Evolutionary conservation across 2,888 invertebrate species (phyloP).

Genomic region (Lordiphosa andalusiaca): DNA sequence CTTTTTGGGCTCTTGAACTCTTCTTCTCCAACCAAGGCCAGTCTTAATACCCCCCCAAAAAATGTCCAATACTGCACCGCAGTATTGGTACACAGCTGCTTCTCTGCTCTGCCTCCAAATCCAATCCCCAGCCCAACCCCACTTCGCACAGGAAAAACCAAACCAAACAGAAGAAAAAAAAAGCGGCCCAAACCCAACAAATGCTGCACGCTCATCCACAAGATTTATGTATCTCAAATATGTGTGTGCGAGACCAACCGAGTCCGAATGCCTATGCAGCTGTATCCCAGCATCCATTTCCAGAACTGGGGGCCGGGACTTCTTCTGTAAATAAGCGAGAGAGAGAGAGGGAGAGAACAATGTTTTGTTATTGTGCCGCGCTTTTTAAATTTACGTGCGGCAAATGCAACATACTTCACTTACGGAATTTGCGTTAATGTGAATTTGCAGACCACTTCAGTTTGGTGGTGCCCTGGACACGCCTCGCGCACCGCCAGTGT

Average conservation of each 20-base stretch:
- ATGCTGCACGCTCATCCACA: conserved; percentile 60
- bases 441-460: conserved; percentile 77
- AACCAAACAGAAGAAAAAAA: too few relatives aligned
- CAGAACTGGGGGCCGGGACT: conserved; percentile 28
- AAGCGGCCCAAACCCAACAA: conserved; percentile 31
- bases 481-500: not conserved
- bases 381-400: conserved; percentile 76
- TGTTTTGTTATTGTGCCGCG: conserved; percentile 72
- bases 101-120: not conserved
- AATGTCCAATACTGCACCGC: conserved; percentile 3
- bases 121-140: conserved; percentile 25
- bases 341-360: conserved; percentile 35
- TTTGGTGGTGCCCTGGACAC: conserved; percentile 24
- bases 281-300: conserved; percentile 30
- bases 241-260: conserved; percentile 33
- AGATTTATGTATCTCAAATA: conserved; percentile 76
- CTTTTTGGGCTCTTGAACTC: too few relatives aligned
- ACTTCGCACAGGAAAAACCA: conserved; percentile 23
- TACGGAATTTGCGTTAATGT: conserved; percentile 76
- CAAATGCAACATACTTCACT: conserved; percentile 76
- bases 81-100: conserved; percentile 23
- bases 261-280: conserved; percentile 70
- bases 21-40: too few relatives aligned
- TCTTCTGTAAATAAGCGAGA: conserved; percentile 51
- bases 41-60: too few relatives aligned